Evolutionary conservation across 2,113 vertebrate genomes (phyloP).

Genomic region (Butorides virescens): DNA sequence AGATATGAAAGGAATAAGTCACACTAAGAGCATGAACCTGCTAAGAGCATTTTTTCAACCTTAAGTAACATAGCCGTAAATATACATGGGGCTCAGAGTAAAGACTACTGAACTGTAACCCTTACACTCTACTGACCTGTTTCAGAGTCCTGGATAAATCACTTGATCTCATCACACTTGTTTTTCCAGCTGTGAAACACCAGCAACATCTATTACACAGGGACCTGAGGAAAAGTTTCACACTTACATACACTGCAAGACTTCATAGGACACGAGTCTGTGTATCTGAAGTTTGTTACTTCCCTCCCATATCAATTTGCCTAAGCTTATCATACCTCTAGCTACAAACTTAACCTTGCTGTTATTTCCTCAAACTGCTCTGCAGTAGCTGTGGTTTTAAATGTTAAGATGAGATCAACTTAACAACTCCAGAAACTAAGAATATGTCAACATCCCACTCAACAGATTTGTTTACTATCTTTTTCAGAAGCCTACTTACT

Average conservation of each 20-base stretch:
- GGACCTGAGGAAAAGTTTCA: neutral
- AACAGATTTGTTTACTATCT: slow-evolving; percentile 31
- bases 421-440: neutral
- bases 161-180: slow-evolving; percentile 11
- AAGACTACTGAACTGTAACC: slow-evolving; percentile 32
- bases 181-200: slow-evolving; percentile 40
- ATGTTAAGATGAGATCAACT: neutral
- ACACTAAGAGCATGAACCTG: slow-evolving; percentile 10
- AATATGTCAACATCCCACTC: slow-evolving; percentile 10
- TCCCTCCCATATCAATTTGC: neutral
- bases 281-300: neutral
- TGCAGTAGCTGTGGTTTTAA: neutral
- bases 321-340: neutral
- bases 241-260: neutral
- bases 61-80: slow-evolving; percentile 36
- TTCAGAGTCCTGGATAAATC: slow-evolving; percentile 27
- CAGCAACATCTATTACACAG: neutral
- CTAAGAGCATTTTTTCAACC: slow-evolving; percentile 53
- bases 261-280: rapidly evolving
- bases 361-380: neutral
- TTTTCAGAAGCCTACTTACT: slow-evolving; percentile 8
- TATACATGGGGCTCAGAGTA: neutral
- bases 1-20: slow-evolving; percentile 39
- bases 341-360: neutral
- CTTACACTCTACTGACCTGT: neutral